Base-by-base conservation (phyloP, 2,888 invertebrate species). In the Cyrtodaria siliqua region DNA sequence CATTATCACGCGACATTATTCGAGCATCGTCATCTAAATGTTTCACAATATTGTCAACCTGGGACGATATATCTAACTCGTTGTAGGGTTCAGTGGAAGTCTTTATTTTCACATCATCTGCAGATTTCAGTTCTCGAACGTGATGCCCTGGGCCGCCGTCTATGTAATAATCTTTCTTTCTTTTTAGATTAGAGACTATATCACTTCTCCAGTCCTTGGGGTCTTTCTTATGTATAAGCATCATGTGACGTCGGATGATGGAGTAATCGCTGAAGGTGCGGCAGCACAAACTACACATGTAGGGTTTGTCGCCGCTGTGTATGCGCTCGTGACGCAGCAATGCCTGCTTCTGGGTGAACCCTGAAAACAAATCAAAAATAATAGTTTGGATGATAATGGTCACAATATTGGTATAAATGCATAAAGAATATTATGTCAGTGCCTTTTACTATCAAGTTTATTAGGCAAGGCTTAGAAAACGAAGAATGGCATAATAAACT, bases 281-380 rank as follows among this genome's bases (percentile, higher is more conserved):
- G 50, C 83, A 82, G 86, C 93, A 93, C 26, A 91, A 78, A 1
- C 87, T 85, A 82, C 93, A 93, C 23, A 90, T 86, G 71, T 92
- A 93, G n/a, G 90, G 91, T 67, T 93, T 88, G 61, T 92, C 91
- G 16, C 93, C 93, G 18, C 88, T 90, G 82, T 93, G 93, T 86
- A 93, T 93, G 86, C 93, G 90, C 72, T 92, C 92, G 82, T 93
- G 93, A 55, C 93, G 91, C 60, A 92, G 86, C 60, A 93, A 75
- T 16, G 93, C 90, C 78, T 93, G 93, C 33, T 92, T 91, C 60
- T 93, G 93, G 8, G 93, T 93, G 79, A 93, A 93, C 52, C 92
- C 79, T 78, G 66, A n/a, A 56, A 49, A n/a, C 18, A 9, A 38
- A 55, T 53, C 26, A 42, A 57, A 62, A 44, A 24, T 44, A 57